Base-by-base conservation (phyloP, 2,113 vertebrate genomes). In the Pimephales promelas region DNA sequence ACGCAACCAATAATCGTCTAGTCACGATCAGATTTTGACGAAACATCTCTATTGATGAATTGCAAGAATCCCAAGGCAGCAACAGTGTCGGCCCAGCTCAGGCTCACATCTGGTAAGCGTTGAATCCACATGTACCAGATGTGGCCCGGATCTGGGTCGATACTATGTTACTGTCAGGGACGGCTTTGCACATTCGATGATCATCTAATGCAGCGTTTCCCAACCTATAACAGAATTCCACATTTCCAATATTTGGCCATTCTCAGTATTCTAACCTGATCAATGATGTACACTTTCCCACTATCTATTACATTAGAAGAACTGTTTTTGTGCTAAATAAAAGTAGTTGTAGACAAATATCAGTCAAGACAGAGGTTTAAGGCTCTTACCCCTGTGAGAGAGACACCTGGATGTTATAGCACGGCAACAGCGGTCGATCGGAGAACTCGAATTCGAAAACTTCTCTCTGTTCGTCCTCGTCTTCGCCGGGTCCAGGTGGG, bases 401-500 rank as follows among this genome's bases (percentile, higher is more conserved):
- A 64, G 95, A 96, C 86, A 97, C 95, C 90, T 97, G 96, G 89
- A 97, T 93, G 85, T 97, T 97, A 81, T 97, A 96, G 92, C 95
- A 97, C 0, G 96, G 95, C 84, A 97, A 91, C 84, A 96, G 96
- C 64, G 95, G 95, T 47, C 91, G 93, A 78, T 97, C 95, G 0
- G 93, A 95, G 88, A 97, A 97, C 84, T 97, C 96, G 75, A 97
- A 97, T 83, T 96, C 95, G 81, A 97, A 96, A 85, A 95, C 90
- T 64, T 96, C 95, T 0, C 95, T 95, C 79, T 96, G 94, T 16
- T 95, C 94, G 0, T 95, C 94, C 74, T 96, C 95, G 75, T 93
- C 93, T 0, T 96, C 95, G 83, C 93, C 92, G 0, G 95, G 95
- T 56, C 95, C 95, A 0, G 96, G 96, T 3, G 96, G 96, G 86